phyloP scores from a whole-genome alignment of 2,113 vertebrate genomes.

The Tonatia bakeri region DNA sequence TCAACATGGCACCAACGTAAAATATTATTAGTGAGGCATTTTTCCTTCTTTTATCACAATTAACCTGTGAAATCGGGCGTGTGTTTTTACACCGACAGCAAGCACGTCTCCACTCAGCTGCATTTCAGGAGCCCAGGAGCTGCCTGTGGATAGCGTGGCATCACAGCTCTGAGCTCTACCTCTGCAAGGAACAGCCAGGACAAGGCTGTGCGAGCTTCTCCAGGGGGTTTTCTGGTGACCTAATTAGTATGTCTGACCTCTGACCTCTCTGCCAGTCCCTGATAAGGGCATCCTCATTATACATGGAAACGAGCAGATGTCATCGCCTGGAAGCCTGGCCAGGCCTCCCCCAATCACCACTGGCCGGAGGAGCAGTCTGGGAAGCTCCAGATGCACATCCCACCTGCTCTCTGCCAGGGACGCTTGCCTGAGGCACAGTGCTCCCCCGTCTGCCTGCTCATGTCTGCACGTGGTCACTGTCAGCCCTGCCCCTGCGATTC shows the following conservation, averaged over 20 bases:
- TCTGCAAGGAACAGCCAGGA: background rate
- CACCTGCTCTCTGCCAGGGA: conserved; percentile 58
- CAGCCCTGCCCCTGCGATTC: conserved; percentile 62
- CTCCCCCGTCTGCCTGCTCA: background rate
- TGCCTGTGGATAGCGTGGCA: background rate
- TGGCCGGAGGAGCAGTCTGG: background rate
- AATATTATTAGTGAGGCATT: background rate
- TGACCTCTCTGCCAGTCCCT: background rate
- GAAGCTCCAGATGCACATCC: conserved; percentile 23
- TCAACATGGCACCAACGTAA: background rate
- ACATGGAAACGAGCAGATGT: background rate
- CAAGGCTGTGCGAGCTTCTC: background rate
- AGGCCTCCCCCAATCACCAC: conserved; percentile 26
- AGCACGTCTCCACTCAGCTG: background rate
- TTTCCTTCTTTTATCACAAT: background rate
- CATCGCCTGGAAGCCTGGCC: background rate
- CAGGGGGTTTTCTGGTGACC: background rate
- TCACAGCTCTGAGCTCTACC: background rate
- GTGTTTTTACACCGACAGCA: background rate
- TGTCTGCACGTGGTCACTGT: background rate
- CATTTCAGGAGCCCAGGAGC: background rate
- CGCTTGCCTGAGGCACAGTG: conserved; percentile 35
- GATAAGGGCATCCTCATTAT: background rate
- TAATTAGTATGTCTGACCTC: background rate
- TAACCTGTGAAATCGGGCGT: background rate